Evolutionary conservation across 1,140 invertebrate species (phyloP).

Genomic region (Conus ventricosus): DNA sequence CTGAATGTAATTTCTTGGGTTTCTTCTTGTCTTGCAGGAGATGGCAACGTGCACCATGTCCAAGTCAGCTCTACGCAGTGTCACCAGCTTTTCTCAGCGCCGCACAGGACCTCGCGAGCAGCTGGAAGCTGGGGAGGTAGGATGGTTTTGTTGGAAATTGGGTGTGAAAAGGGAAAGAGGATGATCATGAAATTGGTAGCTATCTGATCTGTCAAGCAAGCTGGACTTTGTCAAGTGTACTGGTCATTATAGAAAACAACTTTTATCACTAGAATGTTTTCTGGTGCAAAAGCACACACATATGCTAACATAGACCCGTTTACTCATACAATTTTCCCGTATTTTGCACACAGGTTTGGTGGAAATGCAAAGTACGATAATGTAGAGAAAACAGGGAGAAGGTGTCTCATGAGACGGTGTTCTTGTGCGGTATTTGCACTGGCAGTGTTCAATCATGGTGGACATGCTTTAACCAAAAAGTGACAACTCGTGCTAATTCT

Average conservation of each 20-base stretch:
- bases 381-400: no score
- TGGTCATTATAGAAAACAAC: neutral
- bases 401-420: no score
- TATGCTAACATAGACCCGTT: neutral
- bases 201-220: neutral
- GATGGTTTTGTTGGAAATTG: neutral
- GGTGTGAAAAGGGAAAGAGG: no score
- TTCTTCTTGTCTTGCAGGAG: constrained; percentile 38
- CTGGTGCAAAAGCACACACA: neutral
- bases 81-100: constrained; percentile 34
- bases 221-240: neutral
- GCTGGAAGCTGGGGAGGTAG: constrained; percentile 15
- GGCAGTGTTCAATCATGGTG: no score
- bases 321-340: neutral
- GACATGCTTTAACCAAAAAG: no score
- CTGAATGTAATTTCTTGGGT: neutral
- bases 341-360: neutral
- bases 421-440: no score
- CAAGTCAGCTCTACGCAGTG: constrained; percentile 44
- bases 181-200: no score
- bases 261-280: neutral
- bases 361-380: no score
- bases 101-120: constrained; percentile 39
- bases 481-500: no score
- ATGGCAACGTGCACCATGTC: constrained; percentile 49